Evolutionary conservation across 2,888 invertebrate genomes (phyloP), one percentile per base, ranked within the genome.

Genomic region (Eretmocerus hayati): DNA sequence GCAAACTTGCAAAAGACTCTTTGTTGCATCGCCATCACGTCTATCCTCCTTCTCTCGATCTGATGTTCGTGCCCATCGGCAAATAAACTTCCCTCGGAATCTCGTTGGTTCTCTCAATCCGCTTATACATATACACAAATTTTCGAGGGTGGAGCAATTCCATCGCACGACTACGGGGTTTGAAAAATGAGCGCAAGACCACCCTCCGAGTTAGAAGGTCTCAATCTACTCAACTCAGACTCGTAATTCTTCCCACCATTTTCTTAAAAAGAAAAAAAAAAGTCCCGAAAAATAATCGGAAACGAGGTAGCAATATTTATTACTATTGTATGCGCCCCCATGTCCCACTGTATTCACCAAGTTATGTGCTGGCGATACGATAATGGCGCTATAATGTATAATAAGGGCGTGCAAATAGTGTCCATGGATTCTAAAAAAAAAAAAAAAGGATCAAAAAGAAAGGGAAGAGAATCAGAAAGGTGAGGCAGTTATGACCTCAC

Each of bases 171-270:
- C 56, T 19, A 9, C 56, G 53, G 52, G 43, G 55, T 49, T 55
- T 69, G 67, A 69, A 59, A 62, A 64, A 69, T 64, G 69, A 59
- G 60, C 55, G 55, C 66, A 59, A 58, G 68, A 69, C 69, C 69
- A 69, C 69, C 68, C 66, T 58, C 64, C 62, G 63, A 58, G 68
- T 62, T 15, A 61, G 59, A 62, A 61, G 60, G 50, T 57, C 57
- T 44, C 47, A 56, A 56, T 41, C 33, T 36, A 42, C 38, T 43
- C 40, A 37, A 9, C 33, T 18, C 48, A 42, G n/a, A 44, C 33
- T n/a, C 42, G 33, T 8, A n/a, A 16, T 33, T 42, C 22, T 20
- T 2, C 19, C 4, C 20, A 16, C 37, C 18, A n/a, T 37, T 40
- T 20, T n/a, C 41, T 23, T 41, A 31, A 22, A 53, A 55, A 21